Base-by-base conservation (phyloP, 2,797 vertebrate genomes). In the Poecilia wingei region DNA sequence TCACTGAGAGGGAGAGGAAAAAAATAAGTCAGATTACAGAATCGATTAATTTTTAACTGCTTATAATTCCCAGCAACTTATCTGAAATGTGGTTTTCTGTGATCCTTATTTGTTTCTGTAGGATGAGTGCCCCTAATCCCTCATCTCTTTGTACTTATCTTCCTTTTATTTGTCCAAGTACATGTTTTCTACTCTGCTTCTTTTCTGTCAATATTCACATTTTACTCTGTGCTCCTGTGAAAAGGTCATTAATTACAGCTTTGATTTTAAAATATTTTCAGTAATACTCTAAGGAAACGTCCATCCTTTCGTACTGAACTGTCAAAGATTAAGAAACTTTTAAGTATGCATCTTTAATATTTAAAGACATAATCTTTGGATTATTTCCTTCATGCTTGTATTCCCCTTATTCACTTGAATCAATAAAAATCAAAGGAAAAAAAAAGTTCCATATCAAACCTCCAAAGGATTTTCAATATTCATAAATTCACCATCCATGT, bases 11-110 rank as follows among this genome's bases (percentile, higher is more conserved):
- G 74, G 75, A 77, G 57, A 70, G 70, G 82, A 82, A 74, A 86
- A 77, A 31, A 68, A 82, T 73, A 75, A 91, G 89, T 86, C 78
- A 75, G 76, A 89, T 89, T 76, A 85, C 80, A 80, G 80, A 82
- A 89, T 87, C 72, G 7, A 74, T 83, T 81, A 47, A 86, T 90
- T 90, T 81, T 70, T 80, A 55, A 73, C 18, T 61, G n/a, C 25
- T 45, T 31, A 25, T 43, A 31, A 64, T 46, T 25, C 43, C 71
- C 9, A 71, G 79, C 64, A 75, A 41, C 68, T n/a, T 76, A 39
- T 76, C 18, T 74, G 80, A 69, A 80, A 9, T 33, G 41, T 39
- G 41, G 31, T 51, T 78, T 33, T 59, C n/a, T 61, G 70, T 7
- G 77, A 5, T 88, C 72, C 69, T 77, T 76, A 74, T 20, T 61